Evolutionary conservation across 2,888 invertebrate genomes (phyloP), one percentile per base, ranked within the genome.

Genomic region (Drosophila ezoana): DNA sequence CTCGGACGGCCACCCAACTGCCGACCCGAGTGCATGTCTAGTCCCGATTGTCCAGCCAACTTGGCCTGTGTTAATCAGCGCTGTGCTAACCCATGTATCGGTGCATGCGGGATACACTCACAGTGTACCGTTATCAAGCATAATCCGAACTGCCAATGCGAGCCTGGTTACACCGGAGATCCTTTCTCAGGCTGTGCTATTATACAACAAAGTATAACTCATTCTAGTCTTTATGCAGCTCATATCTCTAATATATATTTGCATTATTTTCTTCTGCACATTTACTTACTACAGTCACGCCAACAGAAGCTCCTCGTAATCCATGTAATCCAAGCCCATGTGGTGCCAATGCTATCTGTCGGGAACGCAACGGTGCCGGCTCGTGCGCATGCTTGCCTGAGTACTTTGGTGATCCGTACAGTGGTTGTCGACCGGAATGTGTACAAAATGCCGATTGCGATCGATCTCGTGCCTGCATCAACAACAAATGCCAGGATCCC

Each of bases 1-100:
- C 93, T 96, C 63, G 97, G 98, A 52, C 94, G 97, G 87, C 95
- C 97, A 52, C 97, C 97, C 38, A 96, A 96, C 90, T 97, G 97
- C 90, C 94, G 97, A 90, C 95, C 95, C 70, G 96, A 96, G 92
- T 96, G 96, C 92, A 93, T 93, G 72, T 94, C 95, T 66, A 95
- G 95, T 90, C 94, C 95, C 33, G 96, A 96, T 89, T 97, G 97
- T 90, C 94, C 95, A 8, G 94, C 95, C 78, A 95, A 95, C 89
- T 93, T 94, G 90, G 96, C 97, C 67, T 97, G 97, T 91, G 94
- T 96, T 76, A 95, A 95, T 90, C 95, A 95, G 89, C 95, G 94
- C 91, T 97, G 97, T 91, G 93, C 94, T 67, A 96, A 97, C 90
- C 97, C 97, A 58, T 97, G 97, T 89, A 94, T 94, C 53, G 96